Base-by-base conservation (phyloP, 1,140 invertebrate species). In the Metopolophium dirhodum region DNA sequence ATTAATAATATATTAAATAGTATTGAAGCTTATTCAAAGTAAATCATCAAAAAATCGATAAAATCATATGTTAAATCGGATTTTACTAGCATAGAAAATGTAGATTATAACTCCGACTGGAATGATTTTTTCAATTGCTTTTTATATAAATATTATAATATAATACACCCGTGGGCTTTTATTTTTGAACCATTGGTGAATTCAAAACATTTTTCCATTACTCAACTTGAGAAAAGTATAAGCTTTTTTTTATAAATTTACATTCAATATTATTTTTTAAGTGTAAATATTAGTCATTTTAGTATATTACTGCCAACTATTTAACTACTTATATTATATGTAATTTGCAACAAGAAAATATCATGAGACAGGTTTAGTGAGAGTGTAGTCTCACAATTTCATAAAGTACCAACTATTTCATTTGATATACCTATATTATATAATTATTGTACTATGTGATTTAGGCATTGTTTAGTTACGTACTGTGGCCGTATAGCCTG, bases 401-500 rank as follows among this genome's bases (percentile, higher is more conserved):
- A 30, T 26, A 30, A 1, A 61, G 9, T 30, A 61, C 26, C 14
- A 30, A 61, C 11, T 11, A 30, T 61, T 61, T 61, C 4, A 37
- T 82, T 1, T 20, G 7, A 77, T 18, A 11, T 23, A 37, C 20
- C 35, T 37, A 35, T 37, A 82, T 35, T 37, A 82, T 37, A n/a
- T 68, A 68, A 4, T 26, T 11, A 61, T 82, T 82, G 7, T 37
- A 82, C 11, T 6, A 35, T 82, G 6, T 35, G 51, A 37, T 87
- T 51, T 97, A 99, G 97, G 99, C 99, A 30, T 97, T 99, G 95
- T 99, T 99, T 95, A 99, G 98, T 96, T 99, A 99, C 95, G 98
- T 98, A 0, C 97, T 97, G 94, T 99, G 99, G 99, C 99, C 99
- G 3, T 99, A 99, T 95, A 99, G 98, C 95, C 95, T 99, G n/a